Evolutionary conservation across 2,888 invertebrate genomes (phyloP).

Genomic region (Leucania comma): DNA sequence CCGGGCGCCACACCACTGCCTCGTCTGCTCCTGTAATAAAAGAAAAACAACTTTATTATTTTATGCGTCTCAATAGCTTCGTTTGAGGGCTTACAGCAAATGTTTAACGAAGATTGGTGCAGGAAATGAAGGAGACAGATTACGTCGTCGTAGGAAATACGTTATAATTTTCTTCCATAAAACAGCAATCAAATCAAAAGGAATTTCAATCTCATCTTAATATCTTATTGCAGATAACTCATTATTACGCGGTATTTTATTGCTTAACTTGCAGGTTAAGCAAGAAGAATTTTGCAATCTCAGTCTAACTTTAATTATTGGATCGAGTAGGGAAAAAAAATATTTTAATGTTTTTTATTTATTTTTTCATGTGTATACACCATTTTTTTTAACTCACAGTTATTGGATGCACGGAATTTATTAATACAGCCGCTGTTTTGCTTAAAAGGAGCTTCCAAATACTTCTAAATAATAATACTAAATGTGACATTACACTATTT

Average conservation of each 20-base stretch:
- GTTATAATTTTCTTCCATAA: constrained; percentile 56
- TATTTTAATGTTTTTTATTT: too few species aligned
- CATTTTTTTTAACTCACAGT: too few species aligned
- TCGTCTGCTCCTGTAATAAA: constrained; percentile 82
- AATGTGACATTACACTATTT: too few species aligned
- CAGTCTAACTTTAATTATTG: too few species aligned
- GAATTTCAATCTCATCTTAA: constrained; percentile 53
- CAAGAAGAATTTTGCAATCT: too few species aligned
- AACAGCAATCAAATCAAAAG: constrained; percentile 55
- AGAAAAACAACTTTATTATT: constrained; percentile 43
- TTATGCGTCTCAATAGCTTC: constrained; percentile 14
- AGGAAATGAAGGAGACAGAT: constrained; percentile 34
- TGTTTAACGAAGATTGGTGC: constrained; percentile 6
- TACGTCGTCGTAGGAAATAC: neutral
- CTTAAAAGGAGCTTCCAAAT: too few species aligned
- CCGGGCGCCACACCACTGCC: constrained; percentile 82
- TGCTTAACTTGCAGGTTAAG: neutral
- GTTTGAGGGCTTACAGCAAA: constrained; percentile 34
- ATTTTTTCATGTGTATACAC: too few species aligned
- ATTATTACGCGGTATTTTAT: neutral
- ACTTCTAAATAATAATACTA: too few species aligned
- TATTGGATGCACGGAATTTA: too few species aligned
- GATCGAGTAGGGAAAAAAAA: too few species aligned
- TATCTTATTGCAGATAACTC: constrained; percentile 16
- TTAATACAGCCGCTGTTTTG: too few species aligned